Percentiles rank a stretch among this genome's conserved stretches.
Conservation (phyloP, 2,888 invertebrate species). For the Nemurella pictetii region DNA sequence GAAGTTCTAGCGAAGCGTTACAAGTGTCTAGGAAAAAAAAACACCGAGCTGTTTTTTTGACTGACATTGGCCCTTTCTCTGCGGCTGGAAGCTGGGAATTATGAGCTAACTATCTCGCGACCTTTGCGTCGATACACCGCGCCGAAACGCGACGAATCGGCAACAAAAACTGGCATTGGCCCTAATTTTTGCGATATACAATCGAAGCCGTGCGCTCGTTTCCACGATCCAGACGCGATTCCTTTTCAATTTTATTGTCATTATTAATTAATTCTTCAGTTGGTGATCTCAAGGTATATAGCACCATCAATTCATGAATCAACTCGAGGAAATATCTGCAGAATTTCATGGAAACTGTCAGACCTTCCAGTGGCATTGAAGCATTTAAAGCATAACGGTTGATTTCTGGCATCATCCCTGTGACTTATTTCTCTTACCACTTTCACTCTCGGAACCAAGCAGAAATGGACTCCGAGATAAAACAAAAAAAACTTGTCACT, state of each 20-base stretch:
- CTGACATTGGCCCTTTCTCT: not conserved
- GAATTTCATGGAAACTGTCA: not conserved
- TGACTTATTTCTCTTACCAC: too few relatives aligned
- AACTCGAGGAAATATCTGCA: not conserved
- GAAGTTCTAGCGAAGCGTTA: too few relatives aligned
- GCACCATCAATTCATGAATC: not conserved
- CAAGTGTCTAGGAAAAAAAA: too few relatives aligned
- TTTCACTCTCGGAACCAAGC: too few relatives aligned
- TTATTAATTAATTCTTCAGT: not conserved
- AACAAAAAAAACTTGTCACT: too few relatives aligned
- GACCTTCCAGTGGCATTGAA: too few relatives aligned
- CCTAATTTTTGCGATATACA: not conserved
- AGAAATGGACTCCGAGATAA: too few relatives aligned
- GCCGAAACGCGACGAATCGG: conserved; percentile 5
- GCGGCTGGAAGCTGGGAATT: not conserved
- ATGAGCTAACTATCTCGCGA: not conserved
- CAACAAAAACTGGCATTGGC: conserved; percentile 20
- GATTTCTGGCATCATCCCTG: too few relatives aligned
- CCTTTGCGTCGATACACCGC: not conserved
- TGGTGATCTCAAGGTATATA: not conserved
- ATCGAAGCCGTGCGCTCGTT: not conserved
- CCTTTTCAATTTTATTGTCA: not conserved
- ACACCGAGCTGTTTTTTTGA: not conserved
- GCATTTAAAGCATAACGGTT: too few relatives aligned
- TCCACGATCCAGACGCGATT: not conserved